Percentiles rank a stretch among this genome's conserved stretches.
phyloP scores from a whole-genome alignment of 2,797 vertebrate genomes.

The Halcyon chelicuti region DNA sequence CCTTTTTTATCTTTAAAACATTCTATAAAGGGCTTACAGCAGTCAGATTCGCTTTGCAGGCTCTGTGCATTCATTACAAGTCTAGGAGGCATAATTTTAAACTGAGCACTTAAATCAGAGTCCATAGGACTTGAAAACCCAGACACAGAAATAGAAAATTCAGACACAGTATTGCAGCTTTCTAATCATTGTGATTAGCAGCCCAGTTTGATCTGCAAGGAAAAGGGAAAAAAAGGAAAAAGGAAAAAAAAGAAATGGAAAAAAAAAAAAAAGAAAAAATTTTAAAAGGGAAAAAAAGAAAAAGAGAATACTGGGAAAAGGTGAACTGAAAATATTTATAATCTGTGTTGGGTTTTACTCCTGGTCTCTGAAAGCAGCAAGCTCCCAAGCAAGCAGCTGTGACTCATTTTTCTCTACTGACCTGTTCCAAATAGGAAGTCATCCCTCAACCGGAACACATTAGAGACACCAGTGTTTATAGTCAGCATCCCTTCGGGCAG shows the following conservation, averaged over 20 bases:
- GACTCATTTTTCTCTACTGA: background rate
- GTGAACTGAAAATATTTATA: background rate
- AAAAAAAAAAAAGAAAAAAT: background rate
- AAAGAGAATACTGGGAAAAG: background rate
- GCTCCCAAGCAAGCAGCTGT: background rate
- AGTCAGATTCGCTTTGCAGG: background rate
- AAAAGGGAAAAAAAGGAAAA: too few species aligned
- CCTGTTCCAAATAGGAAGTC: background rate
- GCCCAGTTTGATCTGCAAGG: background rate
- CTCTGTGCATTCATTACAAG: background rate
- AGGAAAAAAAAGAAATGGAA: background rate
- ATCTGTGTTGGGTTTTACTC: background rate
- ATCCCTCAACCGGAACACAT: background rate
- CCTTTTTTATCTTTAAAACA: background rate
- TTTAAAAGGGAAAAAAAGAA: too few species aligned
- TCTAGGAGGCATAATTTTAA: background rate
- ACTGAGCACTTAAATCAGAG: background rate
- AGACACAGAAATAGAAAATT: background rate
- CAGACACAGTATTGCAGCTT: background rate
- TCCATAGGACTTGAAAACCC: background rate
- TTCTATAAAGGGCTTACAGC: background rate
- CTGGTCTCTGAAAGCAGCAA: background rate
- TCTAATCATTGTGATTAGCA: background rate
- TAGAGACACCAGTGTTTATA: background rate
- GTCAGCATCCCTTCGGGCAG: background rate